Evolutionary conservation across 1,140 invertebrate genomes (phyloP).

Genomic region (Cyclargus thomasi): DNA sequence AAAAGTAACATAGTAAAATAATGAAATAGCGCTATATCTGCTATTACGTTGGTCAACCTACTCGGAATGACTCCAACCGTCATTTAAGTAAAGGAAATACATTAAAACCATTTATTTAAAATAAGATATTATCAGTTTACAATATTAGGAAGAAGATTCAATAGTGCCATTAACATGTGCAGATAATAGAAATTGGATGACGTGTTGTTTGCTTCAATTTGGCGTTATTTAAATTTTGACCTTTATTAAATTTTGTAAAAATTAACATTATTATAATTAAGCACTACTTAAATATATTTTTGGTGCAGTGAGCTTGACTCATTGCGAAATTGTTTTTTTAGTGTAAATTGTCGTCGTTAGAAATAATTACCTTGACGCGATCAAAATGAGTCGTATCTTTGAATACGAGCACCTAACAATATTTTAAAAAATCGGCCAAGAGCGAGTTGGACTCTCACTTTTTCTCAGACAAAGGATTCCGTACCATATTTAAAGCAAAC

Average conservation of each 20-base stretch:
- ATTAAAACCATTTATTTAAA: constrained; percentile 4
- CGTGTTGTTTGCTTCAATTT: not conserved
- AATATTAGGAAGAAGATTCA: constrained; percentile 10
- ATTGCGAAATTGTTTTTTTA: not conserved
- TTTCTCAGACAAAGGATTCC: no score
- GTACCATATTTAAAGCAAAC: no score
- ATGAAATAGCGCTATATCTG: no score
- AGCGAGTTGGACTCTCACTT: no score
- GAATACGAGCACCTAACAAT: no score
- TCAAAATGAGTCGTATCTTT: not conserved
- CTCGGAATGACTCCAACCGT: not conserved
- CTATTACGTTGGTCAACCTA: not conserved
- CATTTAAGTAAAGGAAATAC: not conserved
- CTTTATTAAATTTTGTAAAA: constrained; percentile 14
- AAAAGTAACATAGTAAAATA: no score
- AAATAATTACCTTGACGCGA: not conserved
- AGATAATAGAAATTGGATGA: not conserved
- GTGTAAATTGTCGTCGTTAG: not conserved
- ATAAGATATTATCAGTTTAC: not conserved
- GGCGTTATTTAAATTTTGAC: not conserved
- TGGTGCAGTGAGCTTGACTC: not conserved
- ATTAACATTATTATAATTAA: constrained; percentile 18
- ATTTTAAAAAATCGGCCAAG: no score
- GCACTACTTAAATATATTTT: not conserved
- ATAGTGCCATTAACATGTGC: constrained; percentile 5